These are phyloP conservation scores for Eulemur rubriventer DNA, from an alignment of 2,797 vertebrate genomes.

Conservation along the genomic window DNA sequence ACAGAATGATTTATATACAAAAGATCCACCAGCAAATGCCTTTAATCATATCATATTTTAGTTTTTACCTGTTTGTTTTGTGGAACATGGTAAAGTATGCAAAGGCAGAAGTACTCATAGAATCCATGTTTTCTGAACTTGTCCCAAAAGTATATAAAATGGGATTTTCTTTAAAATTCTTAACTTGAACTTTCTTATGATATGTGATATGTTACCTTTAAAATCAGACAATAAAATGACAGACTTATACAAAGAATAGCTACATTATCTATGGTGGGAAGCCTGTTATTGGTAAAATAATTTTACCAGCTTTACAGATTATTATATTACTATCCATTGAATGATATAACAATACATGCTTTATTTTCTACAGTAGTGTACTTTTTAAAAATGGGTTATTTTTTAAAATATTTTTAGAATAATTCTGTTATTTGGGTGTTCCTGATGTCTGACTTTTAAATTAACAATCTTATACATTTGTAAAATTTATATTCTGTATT, in stretches of 20 bases:
- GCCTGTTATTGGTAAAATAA: slow-evolving; percentile 19
- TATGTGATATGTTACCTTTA: neutral
- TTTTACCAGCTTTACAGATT: neutral
- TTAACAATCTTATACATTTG: neutral
- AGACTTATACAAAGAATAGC: neutral
- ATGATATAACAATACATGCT: neutral
- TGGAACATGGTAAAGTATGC: neutral
- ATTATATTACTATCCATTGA: neutral
- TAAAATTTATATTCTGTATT: slow-evolving; percentile 32
- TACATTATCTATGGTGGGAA: neutral
- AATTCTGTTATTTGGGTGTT: neutral
- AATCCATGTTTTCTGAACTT: slow-evolving; percentile 48
- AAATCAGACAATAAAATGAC: slow-evolving; percentile 6
- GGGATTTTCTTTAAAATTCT: slow-evolving; percentile 25
- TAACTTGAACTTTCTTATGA: neutral
- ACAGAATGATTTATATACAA: slow-evolving; percentile 7
- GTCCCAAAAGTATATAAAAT: slow-evolving; percentile 49
- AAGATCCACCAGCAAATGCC: neutral
- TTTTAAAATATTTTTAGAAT: neutral
- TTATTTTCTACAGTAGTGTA: neutral
- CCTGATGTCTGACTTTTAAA: neutral
- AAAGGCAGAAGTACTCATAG: neutral
- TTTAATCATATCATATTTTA: slow-evolving; percentile 34
- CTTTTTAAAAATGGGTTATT: neutral
- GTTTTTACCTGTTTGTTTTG: neutral